Percentiles rank a stretch among this genome's conserved stretches.
Conservation (phyloP, 2,888 invertebrate species). For the Lydus trimaculatus region DNA sequence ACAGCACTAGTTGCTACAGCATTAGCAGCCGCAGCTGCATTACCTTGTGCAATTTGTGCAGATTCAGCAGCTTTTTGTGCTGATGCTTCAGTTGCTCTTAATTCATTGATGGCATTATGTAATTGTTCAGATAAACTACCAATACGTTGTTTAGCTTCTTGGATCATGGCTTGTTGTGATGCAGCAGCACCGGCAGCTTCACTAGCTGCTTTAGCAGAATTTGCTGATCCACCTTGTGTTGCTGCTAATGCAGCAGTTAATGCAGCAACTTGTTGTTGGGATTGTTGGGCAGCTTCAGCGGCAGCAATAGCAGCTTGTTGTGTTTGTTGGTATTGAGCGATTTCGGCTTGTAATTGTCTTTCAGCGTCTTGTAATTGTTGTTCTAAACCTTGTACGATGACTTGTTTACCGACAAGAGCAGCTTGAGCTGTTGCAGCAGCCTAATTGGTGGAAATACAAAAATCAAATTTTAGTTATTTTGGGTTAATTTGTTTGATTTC, state of each 20-base stretch:
- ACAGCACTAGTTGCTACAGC: constrained; percentile 31
- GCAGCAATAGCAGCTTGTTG: constrained; percentile 72
- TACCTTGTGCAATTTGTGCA: constrained; percentile 74
- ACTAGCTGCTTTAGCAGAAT: constrained; percentile 72
- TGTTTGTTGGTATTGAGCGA: constrained; percentile 74
- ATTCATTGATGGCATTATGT: constrained; percentile 70
- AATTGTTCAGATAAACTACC: constrained; percentile 70
- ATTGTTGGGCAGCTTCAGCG: constrained; percentile 73
- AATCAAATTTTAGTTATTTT: too few species aligned
- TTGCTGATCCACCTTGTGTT: constrained; percentile 68
- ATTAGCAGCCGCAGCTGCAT: constrained; percentile 73
- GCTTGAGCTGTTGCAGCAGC: constrained; percentile 62
- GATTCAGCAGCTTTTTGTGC: constrained; percentile 70
- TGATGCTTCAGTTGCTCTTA: constrained; percentile 73
- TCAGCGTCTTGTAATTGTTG: constrained; percentile 75
- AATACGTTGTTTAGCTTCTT: constrained; percentile 71
- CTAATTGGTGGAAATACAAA: too few species aligned
- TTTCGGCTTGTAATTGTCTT: constrained; percentile 69
- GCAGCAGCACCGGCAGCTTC: constrained; percentile 75
- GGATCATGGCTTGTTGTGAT: constrained; percentile 76
- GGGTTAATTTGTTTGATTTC: constrained; percentile 2
- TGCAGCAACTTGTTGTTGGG: constrained; percentile 70
- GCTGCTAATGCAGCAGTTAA: constrained; percentile 71
- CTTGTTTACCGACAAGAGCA: constrained; percentile 69
- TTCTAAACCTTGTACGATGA: constrained; percentile 62